Evolutionary conservation across 2,888 invertebrate genomes (phyloP), one percentile per base, ranked within the genome.

Genomic region (Ornithoptera alexandrae): DNA sequence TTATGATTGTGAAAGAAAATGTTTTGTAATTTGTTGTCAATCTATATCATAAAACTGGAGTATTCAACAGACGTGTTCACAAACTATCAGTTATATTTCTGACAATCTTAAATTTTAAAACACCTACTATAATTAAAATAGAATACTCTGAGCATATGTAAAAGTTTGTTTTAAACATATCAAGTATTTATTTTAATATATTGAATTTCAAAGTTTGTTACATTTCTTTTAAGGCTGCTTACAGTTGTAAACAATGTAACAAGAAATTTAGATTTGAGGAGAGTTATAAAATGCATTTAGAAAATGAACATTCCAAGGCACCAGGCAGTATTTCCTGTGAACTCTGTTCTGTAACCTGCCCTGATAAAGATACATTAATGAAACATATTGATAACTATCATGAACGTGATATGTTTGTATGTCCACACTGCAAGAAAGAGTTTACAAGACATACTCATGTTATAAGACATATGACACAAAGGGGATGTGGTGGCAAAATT

Each of bases 391-490:
- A 94, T 72, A 94, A 95, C 56, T 94, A 95, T 77, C 95, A 94
- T 62, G 80, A 87, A 3, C 78, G 86, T 67, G 77, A 77, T 18
- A 77, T 82, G 58, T 95, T 93, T 78, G 92, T 93, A 39, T 97
- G 97, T 83, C 92, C 93, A 50, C 90, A 94, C 69, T 97, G 97
- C 79, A 93, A 94, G 42, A 95, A 94, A 76, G 94, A 94, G 72
- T 97, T 97, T 84, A 96, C 95, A 1, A 91, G 97, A 69, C 95
- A 95, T 72, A 96, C 96, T 76, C 97, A 97, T 86, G 93, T 97
- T 59, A 90, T 95, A 72, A 89, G 96, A 22, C 96, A 96, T 79
- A 91, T 95, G 81, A 85, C 93, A 58, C 95, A 95, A 78, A 95
- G 94, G 65, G 95, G 95, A n/a, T 96, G 96, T 82, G 94, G 94